Percentiles rank a stretch among this genome's conserved stretches.
Conservation (phyloP, 1,140 invertebrate genomes). For the Drosophila melanica region DNA sequence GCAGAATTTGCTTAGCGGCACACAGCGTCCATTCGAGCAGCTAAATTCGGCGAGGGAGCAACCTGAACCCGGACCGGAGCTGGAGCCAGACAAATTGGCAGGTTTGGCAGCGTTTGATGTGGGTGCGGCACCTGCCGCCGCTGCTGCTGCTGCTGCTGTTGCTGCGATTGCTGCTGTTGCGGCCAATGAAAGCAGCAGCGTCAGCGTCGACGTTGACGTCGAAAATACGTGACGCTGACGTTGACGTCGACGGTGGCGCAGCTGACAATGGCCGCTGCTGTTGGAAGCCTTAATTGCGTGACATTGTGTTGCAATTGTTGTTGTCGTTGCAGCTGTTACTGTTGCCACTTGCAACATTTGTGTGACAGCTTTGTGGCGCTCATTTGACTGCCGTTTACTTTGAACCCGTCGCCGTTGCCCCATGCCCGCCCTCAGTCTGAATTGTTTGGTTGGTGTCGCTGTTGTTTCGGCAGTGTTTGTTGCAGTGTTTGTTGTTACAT, state of each 20-base stretch:
- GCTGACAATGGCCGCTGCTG: conserved; percentile 26
- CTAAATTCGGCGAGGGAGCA: conserved; percentile 92
- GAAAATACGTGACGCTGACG: conserved; percentile 52
- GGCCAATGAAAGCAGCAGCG: conserved; percentile 51
- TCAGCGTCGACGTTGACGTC: conserved; percentile 51
- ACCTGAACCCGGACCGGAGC: conserved; percentile 17
- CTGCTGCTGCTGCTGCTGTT: conserved; percentile 24
- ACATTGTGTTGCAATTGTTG: conserved; percentile 61
- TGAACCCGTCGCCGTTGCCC: conserved; percentile 23
- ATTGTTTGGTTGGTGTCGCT: conserved; percentile 41
- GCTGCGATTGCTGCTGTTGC: conserved; percentile 34
- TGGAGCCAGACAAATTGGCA: conserved; percentile 37
- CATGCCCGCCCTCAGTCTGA: conserved; percentile 62
- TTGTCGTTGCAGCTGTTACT: conserved; percentile 33
- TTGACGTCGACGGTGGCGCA: conserved; percentile 45
- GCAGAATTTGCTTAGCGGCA: conserved; percentile 92
- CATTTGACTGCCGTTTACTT: conserved; percentile 60
- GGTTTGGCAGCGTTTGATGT: conserved; percentile 49
- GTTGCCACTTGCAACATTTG: conserved; percentile 64
- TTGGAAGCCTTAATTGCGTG: conserved; percentile 72
- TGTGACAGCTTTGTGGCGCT: conserved; percentile 60
- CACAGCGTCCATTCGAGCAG: conserved; percentile 91
- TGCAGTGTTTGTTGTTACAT: conserved; percentile 38
- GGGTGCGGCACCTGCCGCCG: conserved; percentile 31
- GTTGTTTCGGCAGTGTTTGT: conserved; percentile 53